Percentiles rank a stretch among this genome's conserved stretches.
Evolutionary conservation across 2,113 vertebrate genomes (phyloP).

Genomic region (Gobius niger): DNA sequence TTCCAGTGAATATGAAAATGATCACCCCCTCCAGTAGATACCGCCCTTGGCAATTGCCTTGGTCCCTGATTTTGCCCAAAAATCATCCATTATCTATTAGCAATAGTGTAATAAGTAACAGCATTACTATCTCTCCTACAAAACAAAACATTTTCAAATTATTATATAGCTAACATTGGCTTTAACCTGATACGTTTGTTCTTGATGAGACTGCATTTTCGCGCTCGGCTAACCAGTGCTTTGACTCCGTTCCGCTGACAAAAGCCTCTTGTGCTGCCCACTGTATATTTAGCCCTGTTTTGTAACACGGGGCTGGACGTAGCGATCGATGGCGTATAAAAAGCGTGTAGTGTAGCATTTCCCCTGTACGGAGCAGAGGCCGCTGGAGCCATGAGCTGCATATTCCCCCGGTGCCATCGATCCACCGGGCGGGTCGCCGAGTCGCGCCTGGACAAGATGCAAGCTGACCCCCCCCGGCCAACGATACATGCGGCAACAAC

Average conservation of each 20-base stretch:
- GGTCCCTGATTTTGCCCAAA: no score
- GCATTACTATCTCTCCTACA: no score
- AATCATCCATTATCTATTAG: no score
- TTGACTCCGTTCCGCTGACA: neutral
- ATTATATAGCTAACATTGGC: neutral
- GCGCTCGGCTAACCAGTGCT: slow-evolving; percentile 6
- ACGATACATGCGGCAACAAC: slow-evolving; percentile 17
- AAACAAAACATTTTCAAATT: no score
- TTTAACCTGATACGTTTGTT: neutral
- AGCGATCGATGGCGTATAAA: slow-evolving; percentile 59
- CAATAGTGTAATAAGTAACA: no score
- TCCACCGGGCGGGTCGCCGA: slow-evolving; percentile 54
- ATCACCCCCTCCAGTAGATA: no score
- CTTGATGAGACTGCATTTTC: neutral
- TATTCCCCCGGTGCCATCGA: slow-evolving; percentile 67
- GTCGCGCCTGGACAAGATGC: slow-evolving; percentile 33
- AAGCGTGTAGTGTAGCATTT: slow-evolving; percentile 55
- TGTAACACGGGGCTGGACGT: slow-evolving; percentile 20
- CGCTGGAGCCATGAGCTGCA: slow-evolving; percentile 64
- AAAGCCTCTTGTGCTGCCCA: neutral
- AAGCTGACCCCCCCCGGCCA: slow-evolving; percentile 42
- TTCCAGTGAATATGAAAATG: no score
- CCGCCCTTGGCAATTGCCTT: no score
- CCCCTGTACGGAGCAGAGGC: slow-evolving; percentile 56
- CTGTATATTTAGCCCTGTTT: slow-evolving; percentile 27